A percentile compares a stretch with the other conserved stretches of the same genome.
Evolutionary conservation across 1,140 invertebrate species (phyloP).

Genomic region (Coboldia fuscipes): DNA sequence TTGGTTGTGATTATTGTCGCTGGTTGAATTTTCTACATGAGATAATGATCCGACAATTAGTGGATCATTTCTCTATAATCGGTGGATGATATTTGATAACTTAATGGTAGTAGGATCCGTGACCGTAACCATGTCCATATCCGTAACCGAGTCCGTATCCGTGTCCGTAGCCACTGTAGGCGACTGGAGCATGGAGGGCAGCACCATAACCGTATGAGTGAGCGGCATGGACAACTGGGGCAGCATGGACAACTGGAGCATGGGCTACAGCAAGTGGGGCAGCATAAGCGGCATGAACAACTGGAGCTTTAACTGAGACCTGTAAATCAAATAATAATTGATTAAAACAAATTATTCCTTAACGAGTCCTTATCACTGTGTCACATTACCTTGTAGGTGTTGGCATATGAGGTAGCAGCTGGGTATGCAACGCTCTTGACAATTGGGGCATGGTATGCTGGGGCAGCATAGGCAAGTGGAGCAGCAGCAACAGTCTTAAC

Average conservation of each 20-base stretch:
- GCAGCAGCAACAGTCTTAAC: constrained; percentile 3
- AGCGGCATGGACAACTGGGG: constrained; percentile 1
- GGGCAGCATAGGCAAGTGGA: constrained; percentile 1
- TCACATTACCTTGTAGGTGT: constrained; percentile 1
- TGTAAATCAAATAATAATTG: not conserved
- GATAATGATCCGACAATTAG: too few relatives aligned
- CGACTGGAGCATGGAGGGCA: not conserved
- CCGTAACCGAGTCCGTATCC: too few relatives aligned
- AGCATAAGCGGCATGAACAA: not conserved
- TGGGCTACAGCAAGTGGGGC: not conserved
- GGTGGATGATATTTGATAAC: too few relatives aligned
- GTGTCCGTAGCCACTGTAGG: not conserved
- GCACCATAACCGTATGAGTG: too few relatives aligned
- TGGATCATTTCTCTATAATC: too few relatives aligned
- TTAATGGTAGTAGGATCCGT: too few relatives aligned
- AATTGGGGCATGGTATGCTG: too few relatives aligned
- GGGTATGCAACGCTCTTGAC: not conserved
- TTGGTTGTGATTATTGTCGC: too few relatives aligned
- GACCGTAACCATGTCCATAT: too few relatives aligned
- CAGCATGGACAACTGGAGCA: not conserved
- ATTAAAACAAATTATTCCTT: not conserved
- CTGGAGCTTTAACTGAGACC: not conserved
- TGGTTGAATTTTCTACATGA: too few relatives aligned
- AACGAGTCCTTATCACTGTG: not conserved
- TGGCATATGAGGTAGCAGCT: not conserved